Evolutionary conservation across 2,797 vertebrate genomes (phyloP), one percentile per base, ranked within the genome.

Genomic region (Spinibarbus caldwelli): DNA sequence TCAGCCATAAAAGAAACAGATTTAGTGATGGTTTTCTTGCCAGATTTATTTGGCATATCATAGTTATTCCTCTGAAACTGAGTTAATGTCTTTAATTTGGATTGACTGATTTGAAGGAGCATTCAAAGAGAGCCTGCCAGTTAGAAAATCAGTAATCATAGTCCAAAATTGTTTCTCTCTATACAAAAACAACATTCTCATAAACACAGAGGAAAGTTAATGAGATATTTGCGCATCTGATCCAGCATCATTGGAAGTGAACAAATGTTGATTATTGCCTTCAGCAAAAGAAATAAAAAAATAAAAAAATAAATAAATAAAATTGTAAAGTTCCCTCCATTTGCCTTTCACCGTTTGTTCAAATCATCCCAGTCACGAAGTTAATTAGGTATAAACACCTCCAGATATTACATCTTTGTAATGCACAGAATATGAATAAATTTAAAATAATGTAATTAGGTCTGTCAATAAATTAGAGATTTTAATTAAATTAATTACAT

Each of bases 381-480:
- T 79, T 89, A 87, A 90, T 87, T 81, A 76, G 84, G 57, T 86
- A 83, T 68, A 80, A 86, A 90, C 83, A 82, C 75, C 85, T 88
- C 38, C 66, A 78, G 72, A 87, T 86, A 70, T 87, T 81, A 84
- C 41, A 83, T 79, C 72, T 85, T 52, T 71, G 73, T 79, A 36
- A 72, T 78, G 47, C 29, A 80, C 34, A 77, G 66, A 87, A 89
- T 68, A 57, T 78, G 75, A 85, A 87, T 73, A 34, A 8, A 75
- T 73, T 26, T 43, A 31, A 43, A 75, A 45, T 82, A 57, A 73
- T 43, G 57, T 14, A 64, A 79, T 64, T 79, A 64, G 31, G 41
- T 29, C 38, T 31, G 11, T 47, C 41, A 62, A 66, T 62, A 62
- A 31, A 64, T 43, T 15, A 11, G n/a, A 29, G 21, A n/a, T 41